Evolutionary conservation across 2,113 vertebrate species (phyloP).

Genomic region (Sinocyclocheilus grahami): DNA sequence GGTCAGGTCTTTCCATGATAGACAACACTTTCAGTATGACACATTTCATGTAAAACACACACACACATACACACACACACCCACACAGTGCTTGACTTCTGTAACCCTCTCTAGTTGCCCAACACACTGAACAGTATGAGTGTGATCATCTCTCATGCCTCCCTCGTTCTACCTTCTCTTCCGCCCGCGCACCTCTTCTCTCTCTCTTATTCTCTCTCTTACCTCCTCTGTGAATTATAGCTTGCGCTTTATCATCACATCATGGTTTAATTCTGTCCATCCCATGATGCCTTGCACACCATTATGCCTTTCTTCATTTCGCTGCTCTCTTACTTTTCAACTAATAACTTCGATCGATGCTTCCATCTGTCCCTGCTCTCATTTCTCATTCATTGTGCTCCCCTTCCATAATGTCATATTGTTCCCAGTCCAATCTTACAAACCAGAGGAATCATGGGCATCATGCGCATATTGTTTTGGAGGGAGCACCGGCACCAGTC

Average conservation of each 20-base stretch:
- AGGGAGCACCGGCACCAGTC: not conserved
- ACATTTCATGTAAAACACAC: constrained; percentile 24
- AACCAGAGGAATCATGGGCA: not conserved
- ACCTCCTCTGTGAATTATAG: constrained; percentile 41
- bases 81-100: constrained; percentile 43
- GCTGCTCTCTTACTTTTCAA: not conserved
- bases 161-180: constrained; percentile 36
- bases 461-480: not conserved
- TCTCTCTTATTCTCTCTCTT: constrained; percentile 18
- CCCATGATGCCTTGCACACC: constrained; percentile 32
- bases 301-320: constrained; percentile 19
- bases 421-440: constrained; percentile 20
- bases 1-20: constrained; percentile 49
- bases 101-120: constrained; percentile 53
- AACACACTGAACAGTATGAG: constrained; percentile 47
- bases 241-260: constrained; percentile 45
- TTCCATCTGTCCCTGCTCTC: constrained; percentile 13
- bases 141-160: constrained; percentile 39
- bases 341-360: not conserved
- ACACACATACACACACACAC: constrained; percentile 37
- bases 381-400: not conserved
- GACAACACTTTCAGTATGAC: constrained; percentile 2
- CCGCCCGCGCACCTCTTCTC: constrained; percentile 28
- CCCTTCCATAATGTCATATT: not conserved
- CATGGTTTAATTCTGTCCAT: constrained; percentile 18